Percentiles rank a stretch among this genome's conserved stretches.
Conservation (phyloP, 2,888 invertebrate species). For the Phaedon cochleariae region DNA sequence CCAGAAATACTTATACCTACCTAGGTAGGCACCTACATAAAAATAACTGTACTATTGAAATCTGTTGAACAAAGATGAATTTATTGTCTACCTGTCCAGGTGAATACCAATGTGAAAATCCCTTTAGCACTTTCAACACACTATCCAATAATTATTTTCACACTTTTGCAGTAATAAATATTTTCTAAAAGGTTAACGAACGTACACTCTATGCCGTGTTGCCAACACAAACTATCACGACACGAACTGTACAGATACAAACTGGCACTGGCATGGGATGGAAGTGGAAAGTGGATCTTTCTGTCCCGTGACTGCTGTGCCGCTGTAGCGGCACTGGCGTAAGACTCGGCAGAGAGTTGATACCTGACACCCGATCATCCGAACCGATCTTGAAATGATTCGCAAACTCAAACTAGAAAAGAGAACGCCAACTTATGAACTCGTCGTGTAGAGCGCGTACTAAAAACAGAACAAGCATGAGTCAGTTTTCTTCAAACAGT, state of each 20-base stretch:
- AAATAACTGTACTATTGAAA: neutral
- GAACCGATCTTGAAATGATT: neutral
- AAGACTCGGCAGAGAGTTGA: neutral
- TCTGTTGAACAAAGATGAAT: constrained; percentile 25
- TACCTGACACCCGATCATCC: constrained; percentile 3
- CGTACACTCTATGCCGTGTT: constrained; percentile 30
- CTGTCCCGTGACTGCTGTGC: constrained; percentile 23
- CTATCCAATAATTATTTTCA: constrained; percentile 21
- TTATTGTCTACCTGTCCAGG: constrained; percentile 41
- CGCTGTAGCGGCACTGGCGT: no score
- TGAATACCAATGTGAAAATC: constrained; percentile 37
- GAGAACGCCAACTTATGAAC: no score
- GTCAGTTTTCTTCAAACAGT: no score
- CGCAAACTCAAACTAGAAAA: neutral
- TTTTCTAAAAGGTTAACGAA: constrained; percentile 35
- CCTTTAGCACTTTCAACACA: constrained; percentile 35
- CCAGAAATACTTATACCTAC: no score
- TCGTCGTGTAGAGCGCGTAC: constrained; percentile 1
- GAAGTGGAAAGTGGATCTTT: no score
- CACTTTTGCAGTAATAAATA: constrained; percentile 30
- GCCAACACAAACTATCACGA: constrained; percentile 19
- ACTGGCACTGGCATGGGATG: constrained; percentile 11
- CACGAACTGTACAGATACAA: no score
- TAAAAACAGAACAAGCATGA: constrained; percentile 15
- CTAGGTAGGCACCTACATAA: constrained; percentile 2